Conservation (phyloP, 23 tunicate genomes). For the Halocynthia aurantium region DNA sequence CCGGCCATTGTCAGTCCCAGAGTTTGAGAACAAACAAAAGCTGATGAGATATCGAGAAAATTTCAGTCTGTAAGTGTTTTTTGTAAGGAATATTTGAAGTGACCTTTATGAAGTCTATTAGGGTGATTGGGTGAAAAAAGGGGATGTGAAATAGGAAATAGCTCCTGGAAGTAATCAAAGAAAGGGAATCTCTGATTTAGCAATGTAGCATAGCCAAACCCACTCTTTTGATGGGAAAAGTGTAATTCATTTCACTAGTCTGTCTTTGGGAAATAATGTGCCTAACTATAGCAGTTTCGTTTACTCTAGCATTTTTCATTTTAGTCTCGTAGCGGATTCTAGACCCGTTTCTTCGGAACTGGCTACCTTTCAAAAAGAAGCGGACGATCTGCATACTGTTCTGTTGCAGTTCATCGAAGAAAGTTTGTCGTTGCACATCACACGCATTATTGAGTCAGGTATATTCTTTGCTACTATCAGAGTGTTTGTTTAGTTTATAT, state of each 20-base stretch:
- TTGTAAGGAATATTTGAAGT: not conserved
- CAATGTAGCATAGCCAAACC: too few species aligned
- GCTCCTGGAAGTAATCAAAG: too few species aligned
- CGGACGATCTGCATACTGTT: constrained; percentile 37
- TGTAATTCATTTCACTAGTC: not conserved
- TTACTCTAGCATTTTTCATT: not conserved
- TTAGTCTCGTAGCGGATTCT: constrained; percentile 59
- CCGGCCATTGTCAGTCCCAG: constrained; percentile 15
- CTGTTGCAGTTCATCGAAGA: constrained; percentile 39
- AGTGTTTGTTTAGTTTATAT: not conserved
- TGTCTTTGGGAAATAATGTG: not conserved
- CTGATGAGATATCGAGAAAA: constrained; percentile 44
- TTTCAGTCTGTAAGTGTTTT: constrained; percentile 52
- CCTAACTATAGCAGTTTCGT: not conserved
- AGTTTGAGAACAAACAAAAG: constrained; percentile 19
- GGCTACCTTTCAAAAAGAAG: constrained; percentile 19
- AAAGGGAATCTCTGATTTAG: too few species aligned
- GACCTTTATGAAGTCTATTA: too few species aligned
- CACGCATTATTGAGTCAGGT: constrained; percentile 59
- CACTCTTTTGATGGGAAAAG: not conserved
- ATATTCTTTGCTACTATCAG: not conserved
- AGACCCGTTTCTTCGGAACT: constrained; percentile 43
- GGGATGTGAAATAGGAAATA: too few species aligned
- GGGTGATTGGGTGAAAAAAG: too few species aligned
- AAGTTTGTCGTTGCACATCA: constrained; percentile 38